Base-by-base conservation (phyloP, 1,140 invertebrate species). In the Sarcophaga bullata region DNA sequence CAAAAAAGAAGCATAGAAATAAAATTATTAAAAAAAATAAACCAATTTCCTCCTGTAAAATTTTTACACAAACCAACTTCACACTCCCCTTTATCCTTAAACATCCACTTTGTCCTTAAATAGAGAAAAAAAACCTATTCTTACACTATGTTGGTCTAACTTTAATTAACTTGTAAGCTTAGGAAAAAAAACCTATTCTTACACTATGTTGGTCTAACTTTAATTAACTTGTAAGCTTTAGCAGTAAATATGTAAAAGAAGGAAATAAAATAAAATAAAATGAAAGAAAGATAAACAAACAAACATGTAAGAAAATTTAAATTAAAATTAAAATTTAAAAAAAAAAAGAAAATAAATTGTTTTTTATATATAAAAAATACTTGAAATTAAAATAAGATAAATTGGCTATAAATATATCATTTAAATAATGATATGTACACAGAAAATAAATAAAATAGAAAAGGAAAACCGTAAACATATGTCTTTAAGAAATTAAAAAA, bases 401-500 rank as follows among this genome's bases (percentile, higher is more conserved):
- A 37, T 37, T 37, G 25, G 25, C 25, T 37, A 37, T 37, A 37
- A 37, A 2, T 37, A 37, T 37, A 37, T 37, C 25, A 37, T 37
- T 37, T 37, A 37, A 37, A 37, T 37, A 37, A 2, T 2, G 25
- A 37, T 37, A 37, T 37, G 25, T 37, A 37, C 4, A 37, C 25
- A 68, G n/a, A 19, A 68, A 68, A n/a, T 4, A n/a, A 8, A 9
- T 68, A 19, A 7, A 68, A 1, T 19, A 68, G 10, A n/a, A 68
- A 68, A 13, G 13, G 13, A 37, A 10, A 52, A 68, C n/a, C n/a
- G 19, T 6, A 68, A 7, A 68, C 62, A 68, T 17, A 19, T 68
- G n/a, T 68, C 62, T 68, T 68, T 68, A 68, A 68, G 62, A 68
- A 68, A 68, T 3, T 25, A 25, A 68, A 68, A 25, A 25, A 62